Conservation (phyloP, 2,113 vertebrate genomes). For the Ardeotis arabs region DNA sequence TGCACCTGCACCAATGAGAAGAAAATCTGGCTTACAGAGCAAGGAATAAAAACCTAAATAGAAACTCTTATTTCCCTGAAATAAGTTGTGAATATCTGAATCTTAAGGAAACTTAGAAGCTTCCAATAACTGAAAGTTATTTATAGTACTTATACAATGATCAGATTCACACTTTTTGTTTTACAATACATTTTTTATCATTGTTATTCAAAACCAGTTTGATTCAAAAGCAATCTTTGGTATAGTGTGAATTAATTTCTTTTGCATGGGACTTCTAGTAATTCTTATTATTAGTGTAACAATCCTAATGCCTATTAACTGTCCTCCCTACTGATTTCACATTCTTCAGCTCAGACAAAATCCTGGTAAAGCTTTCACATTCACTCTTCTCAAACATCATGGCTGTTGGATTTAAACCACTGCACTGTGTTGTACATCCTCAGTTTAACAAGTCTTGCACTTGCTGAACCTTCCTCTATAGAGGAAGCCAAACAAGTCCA, state of each 20-base stretch:
- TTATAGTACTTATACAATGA: background rate
- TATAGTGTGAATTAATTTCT: background rate
- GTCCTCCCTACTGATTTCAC: background rate
- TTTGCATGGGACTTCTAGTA: background rate
- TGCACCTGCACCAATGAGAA: background rate
- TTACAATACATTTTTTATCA: background rate
- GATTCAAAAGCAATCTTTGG: background rate
- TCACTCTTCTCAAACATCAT: background rate
- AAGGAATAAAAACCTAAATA: background rate
- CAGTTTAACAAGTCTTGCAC: background rate
- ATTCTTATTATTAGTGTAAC: background rate
- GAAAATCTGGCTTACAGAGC: background rate
- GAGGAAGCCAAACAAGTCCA: background rate
- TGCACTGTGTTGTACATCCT: rapidly evolving
- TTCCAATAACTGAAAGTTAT: background rate
- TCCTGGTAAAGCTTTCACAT: background rate
- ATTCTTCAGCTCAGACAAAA: background rate
- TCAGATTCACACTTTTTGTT: background rate
- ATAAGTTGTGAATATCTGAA: background rate
- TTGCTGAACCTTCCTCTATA: background rate
- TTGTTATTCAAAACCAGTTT: background rate
- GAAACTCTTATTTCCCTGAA: background rate
- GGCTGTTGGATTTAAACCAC: background rate
- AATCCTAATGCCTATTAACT: background rate
- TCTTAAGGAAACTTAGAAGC: background rate